Evolutionary conservation across 2,797 vertebrate species (phyloP), one percentile per base, ranked within the genome.

Genomic region (Morus bassanus): DNA sequence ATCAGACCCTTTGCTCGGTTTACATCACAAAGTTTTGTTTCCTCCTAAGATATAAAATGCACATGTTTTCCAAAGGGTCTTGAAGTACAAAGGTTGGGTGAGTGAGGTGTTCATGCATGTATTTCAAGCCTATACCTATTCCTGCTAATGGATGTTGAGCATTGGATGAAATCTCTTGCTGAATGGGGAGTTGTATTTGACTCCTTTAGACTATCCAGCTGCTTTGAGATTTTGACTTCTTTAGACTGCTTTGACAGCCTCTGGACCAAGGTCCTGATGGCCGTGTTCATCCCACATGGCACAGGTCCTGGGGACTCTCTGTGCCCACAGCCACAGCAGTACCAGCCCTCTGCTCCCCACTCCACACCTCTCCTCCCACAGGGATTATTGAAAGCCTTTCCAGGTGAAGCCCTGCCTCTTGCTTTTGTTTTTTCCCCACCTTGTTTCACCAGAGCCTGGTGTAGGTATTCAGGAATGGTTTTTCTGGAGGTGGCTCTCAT

Each of bases 401-500:
- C 64, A 94, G 80, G 77, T 13, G 25, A 92, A 93, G 51, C 64
- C 80, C 35, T 54, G 48, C 43, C 85, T 85, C 25, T 59, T 25
- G 74, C 84, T 92, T 97, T 98, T 98, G 91, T 80, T 95, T 96
- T 87, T 79, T 77, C 70, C 50, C 69, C 78, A 75, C 72, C 76
- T 82, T 31, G 4, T 91, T 88, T 82, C 14, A 8, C 54, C 2
- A 2, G 65, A 61, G 43, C 61, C 16, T 4, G 4, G 64, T 65
- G 53, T 37, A 75, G 19, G 80, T 73, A 59, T 81, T 93, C 88
- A 24, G 68, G 45, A 37, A 27, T 33, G n/a, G 63, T 68, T 78
- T 98, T 95, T 90, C 93, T 96, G 53, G 94, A 94, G 76, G 94
- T 96, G 93, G 54, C 73, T 68, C 37, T 91, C 93, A 97, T 98